A percentile compares a stretch with the other conserved stretches of the same genome.
Evolutionary conservation across 2,888 invertebrate genomes (phyloP).

Genomic region (Lithophane semibrunnea): DNA sequence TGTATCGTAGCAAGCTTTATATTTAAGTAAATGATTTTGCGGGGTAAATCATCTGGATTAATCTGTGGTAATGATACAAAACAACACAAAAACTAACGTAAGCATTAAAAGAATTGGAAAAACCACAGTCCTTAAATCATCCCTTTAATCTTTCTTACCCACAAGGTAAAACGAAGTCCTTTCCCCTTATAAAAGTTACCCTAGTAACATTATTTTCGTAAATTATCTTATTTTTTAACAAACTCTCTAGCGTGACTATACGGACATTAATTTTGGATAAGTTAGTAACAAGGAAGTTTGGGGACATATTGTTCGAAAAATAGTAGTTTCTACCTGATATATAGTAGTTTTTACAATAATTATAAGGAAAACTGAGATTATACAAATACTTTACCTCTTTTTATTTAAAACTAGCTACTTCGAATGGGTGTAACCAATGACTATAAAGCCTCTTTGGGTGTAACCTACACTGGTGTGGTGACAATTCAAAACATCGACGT

Average conservation of each 20-base stretch:
- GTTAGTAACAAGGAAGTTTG: constrained; percentile 31
- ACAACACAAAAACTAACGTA: neutral
- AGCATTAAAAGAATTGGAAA: neutral
- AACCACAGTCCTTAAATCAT: constrained; percentile 33
- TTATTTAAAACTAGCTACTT: too few species aligned
- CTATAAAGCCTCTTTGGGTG: too few species aligned
- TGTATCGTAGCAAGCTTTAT: too few species aligned
- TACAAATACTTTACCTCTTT: too few species aligned
- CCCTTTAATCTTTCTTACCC: neutral
- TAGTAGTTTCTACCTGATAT: neutral
- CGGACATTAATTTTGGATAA: constrained; percentile 39
- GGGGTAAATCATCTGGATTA: too few species aligned
- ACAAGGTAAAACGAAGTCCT: constrained; percentile 9
- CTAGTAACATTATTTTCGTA: constrained; percentile 19
- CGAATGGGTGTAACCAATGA: too few species aligned
- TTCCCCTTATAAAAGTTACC: constrained; percentile 30
- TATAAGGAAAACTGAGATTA: too few species aligned
- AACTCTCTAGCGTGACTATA: constrained; percentile 5
- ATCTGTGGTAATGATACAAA: neutral
- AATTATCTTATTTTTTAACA: constrained; percentile 48
- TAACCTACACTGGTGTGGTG: too few species aligned
- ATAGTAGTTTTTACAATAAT: neutral
- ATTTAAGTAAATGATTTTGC: too few species aligned
- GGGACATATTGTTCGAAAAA: constrained; percentile 8
- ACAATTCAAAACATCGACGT: too few species aligned